Evolutionary conservation across 2,113 vertebrate species (phyloP).

Genomic region (Thinocorus orbignyianus): DNA sequence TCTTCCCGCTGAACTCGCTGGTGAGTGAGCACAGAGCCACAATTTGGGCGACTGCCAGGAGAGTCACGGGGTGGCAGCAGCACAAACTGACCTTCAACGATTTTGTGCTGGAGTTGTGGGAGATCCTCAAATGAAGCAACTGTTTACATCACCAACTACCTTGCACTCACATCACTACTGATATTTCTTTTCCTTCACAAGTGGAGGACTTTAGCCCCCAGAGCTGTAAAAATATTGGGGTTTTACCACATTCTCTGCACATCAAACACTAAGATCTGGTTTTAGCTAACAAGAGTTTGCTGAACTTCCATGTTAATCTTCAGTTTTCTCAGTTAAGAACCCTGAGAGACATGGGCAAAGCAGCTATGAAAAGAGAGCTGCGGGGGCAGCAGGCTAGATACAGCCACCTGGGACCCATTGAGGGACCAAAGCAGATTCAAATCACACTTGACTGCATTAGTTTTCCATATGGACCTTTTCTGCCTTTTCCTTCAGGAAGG

Average conservation of each 20-base stretch:
- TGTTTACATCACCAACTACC: background rate
- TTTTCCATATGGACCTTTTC: rapidly evolving
- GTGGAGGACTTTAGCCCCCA: rapidly evolving
- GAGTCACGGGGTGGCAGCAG: background rate
- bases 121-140: background rate
- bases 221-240: rapidly evolving
- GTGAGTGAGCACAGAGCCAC: background rate
- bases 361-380: background rate
- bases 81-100: background rate
- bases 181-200: background rate
- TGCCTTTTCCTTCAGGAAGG: background rate
- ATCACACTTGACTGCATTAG: rapidly evolving
- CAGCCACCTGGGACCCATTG: rapidly evolving
- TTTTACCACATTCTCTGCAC: background rate
- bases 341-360: background rate
- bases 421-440: background rate
- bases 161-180: background rate
- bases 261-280: background rate
- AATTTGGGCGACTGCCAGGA: background rate
- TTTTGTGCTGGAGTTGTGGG: background rate
- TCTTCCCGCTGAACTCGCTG: background rate
- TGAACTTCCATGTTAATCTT: background rate
- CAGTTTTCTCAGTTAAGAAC: background rate
- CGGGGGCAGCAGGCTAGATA: background rate
- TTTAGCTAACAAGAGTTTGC: background rate